These are phyloP conservation scores for Alcis repandata DNA, from an alignment of 2,888 invertebrate genomes.

Conservation along the genomic window DNA sequence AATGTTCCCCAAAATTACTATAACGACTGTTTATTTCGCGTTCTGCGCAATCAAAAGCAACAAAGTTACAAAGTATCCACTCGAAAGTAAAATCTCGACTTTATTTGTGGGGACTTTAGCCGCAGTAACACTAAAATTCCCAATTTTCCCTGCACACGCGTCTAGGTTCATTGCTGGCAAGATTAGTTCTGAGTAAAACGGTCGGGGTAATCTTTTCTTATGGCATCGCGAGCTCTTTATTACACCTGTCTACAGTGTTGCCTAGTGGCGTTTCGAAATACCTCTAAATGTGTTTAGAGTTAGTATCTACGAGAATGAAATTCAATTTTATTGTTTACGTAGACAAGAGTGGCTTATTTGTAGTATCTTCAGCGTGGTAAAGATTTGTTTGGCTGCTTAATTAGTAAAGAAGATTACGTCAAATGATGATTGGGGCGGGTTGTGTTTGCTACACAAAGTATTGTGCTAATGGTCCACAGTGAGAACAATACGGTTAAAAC, in stretches of 20 bases:
- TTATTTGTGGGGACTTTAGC: constrained; percentile 25
- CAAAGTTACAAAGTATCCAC: constrained; percentile 11
- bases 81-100: constrained; percentile 21
- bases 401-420: too few species aligned
- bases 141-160: constrained; percentile 33
- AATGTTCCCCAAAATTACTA: constrained; percentile 5
- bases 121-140: constrained; percentile 34
- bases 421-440: too few species aligned
- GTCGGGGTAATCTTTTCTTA: constrained; percentile 44
- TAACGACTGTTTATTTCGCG: constrained; percentile 10
- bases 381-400: too few species aligned
- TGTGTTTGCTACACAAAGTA: too few species aligned
- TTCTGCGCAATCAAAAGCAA: constrained; percentile 14
- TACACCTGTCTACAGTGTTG: constrained; percentile 32
- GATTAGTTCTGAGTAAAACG: constrained; percentile 41
- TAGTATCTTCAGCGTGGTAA: too few species aligned
- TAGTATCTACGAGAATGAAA: neutral
- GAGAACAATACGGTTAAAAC: too few species aligned
- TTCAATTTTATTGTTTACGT: neutral
- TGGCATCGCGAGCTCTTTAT: constrained; percentile 41
- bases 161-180: constrained; percentile 33
- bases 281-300: neutral
- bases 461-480: too few species aligned
- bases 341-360: too few species aligned
- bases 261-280: constrained; percentile 3